These are phyloP conservation scores for Tamandua tetradactyla DNA, from an alignment of 2,797 vertebrate species.

Conservation along the genomic window DNA sequence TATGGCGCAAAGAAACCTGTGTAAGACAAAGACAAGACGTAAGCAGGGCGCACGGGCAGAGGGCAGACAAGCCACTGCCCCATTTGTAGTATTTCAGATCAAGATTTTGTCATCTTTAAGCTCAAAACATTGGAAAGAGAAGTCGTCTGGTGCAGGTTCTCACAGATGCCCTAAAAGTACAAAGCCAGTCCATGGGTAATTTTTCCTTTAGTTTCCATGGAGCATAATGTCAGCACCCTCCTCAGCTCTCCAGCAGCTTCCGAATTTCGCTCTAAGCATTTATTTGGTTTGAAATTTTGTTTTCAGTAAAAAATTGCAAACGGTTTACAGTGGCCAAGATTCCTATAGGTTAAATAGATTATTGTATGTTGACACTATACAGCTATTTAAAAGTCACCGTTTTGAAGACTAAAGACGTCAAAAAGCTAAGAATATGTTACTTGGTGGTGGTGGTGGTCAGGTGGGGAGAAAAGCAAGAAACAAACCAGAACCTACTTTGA, in stretches of 20 bases:
- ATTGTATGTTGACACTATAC: not conserved
- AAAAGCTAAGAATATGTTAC: not conserved
- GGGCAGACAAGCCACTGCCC: not conserved
- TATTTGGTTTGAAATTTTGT: slow-evolving; percentile 14
- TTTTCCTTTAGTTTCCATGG: not conserved
- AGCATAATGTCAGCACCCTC: not conserved
- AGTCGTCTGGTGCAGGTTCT: not conserved
- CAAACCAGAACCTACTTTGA: not conserved
- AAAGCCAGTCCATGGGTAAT: not conserved
- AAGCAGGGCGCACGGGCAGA: not conserved
- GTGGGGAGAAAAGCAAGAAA: not conserved
- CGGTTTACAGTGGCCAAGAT: not conserved
- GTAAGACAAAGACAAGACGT: not conserved
- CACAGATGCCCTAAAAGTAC: not conserved
- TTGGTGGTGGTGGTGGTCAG: too few species aligned
- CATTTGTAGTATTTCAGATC: not conserved
- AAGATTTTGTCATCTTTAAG: not conserved
- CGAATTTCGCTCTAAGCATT: not conserved
- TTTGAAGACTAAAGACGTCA: not conserved
- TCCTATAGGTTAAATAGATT: slow-evolving; percentile 8
- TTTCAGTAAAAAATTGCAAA: slow-evolving; percentile 24
- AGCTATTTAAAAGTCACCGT: not conserved
- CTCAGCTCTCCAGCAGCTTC: not conserved
- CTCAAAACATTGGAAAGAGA: not conserved
- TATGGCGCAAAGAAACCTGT: not conserved